These are phyloP conservation scores for Anagrus nilaparvatae DNA, from an alignment of 1,140 invertebrate genomes.

Conservation along the genomic window DNA sequence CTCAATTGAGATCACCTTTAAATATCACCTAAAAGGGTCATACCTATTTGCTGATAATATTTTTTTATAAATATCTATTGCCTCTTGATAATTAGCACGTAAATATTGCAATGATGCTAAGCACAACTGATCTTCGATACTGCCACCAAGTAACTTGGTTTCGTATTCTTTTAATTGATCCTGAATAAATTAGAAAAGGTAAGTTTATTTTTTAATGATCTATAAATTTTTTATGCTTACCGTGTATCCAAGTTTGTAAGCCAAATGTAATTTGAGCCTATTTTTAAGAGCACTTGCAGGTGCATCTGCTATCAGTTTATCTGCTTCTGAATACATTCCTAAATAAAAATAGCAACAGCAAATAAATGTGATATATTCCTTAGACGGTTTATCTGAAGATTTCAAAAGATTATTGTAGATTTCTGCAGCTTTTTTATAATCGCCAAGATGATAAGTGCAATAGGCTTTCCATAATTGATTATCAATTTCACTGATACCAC, in stretches of 20 bases:
- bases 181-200: not conserved
- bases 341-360: constrained; percentile 94
- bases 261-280: constrained; percentile 82
- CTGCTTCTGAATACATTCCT: constrained; percentile 69
- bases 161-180: constrained; percentile 7
- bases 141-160: constrained; percentile 72
- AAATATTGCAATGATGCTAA: constrained; percentile 95
- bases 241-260: constrained; percentile 59
- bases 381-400: constrained; percentile 34
- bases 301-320: constrained; percentile 50
- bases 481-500: too few relatives aligned
- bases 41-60: constrained; percentile 85
- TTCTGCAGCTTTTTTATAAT: constrained; percentile 79
- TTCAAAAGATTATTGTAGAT: constrained; percentile 51
- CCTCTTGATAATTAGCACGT: constrained; percentile 92
- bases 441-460: constrained; percentile 89
- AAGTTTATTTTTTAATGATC: not conserved
- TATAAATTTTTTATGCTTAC: too few relatives aligned
- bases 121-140: constrained; percentile 89
- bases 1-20: constrained; percentile 5
- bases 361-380: constrained; percentile 62
- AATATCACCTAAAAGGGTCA: constrained; percentile 13
- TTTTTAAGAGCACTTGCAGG: constrained; percentile 59
- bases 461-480: constrained; percentile 75
- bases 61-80: constrained; percentile 97